Evolutionary conservation across 2,888 invertebrate genomes (phyloP).

Genomic region (Smittia sp.): DNA sequence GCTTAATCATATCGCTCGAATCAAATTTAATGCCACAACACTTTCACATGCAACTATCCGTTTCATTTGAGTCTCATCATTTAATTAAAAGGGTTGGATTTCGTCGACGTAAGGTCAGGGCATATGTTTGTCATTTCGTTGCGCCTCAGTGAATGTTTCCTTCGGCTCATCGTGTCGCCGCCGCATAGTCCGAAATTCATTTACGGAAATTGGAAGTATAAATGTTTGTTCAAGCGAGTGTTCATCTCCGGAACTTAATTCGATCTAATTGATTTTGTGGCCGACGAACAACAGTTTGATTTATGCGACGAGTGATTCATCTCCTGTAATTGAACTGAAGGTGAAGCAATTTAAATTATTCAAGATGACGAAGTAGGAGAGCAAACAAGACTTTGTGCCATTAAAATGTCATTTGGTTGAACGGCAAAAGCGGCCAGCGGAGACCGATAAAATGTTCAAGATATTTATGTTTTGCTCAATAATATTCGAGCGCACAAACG

Average conservation of each 20-base stretch:
- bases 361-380: background rate
- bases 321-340: background rate
- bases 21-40: background rate
- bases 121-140: conserved; percentile 7
- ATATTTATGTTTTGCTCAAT: conserved; percentile 21
- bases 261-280: conserved; percentile 16
- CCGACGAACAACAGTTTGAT: conserved; percentile 6
- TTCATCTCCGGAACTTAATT: conserved; percentile 11
- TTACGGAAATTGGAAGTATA: conserved; percentile 13
- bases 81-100: conserved; percentile 24
- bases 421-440: background rate
- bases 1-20: no score
- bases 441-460: conserved; percentile 11
- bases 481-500: background rate
- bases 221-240: background rate
- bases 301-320: conserved; percentile 6
- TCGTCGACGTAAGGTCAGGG: conserved; percentile 16
- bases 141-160: background rate
- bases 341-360: background rate
- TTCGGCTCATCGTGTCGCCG: background rate
- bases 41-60: no score
- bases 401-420: conserved; percentile 20
- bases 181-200: background rate
- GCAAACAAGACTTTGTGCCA: background rate
- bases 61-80: conserved; percentile 10